Percentiles rank a stretch among this genome's conserved stretches.
phyloP scores from a whole-genome alignment of 2,113 vertebrate species.

The Calypte anna region DNA sequence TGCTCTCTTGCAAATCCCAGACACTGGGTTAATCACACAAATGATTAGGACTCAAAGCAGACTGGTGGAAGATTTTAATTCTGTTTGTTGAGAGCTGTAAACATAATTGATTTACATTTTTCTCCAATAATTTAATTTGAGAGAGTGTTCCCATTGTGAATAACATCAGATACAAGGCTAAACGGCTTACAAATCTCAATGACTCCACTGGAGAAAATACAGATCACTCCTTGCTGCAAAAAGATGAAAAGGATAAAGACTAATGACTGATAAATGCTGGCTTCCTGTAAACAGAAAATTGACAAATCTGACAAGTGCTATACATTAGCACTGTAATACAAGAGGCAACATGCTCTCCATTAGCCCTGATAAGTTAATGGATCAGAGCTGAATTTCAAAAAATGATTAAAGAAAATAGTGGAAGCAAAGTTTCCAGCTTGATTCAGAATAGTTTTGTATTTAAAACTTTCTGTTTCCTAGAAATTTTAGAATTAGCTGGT shows the following conservation, averaged over 20 bases:
- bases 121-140: slow-evolving; percentile 67
- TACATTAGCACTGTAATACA: slow-evolving; percentile 8
- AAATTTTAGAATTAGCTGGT: background rate
- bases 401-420: background rate
- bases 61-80: slow-evolving; percentile 69
- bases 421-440: background rate
- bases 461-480: background rate
- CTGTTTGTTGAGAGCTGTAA: slow-evolving; percentile 68
- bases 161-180: slow-evolving; percentile 28
- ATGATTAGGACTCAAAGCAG: slow-evolving; percentile 49
- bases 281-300: slow-evolving; percentile 68
- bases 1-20: slow-evolving; percentile 48
- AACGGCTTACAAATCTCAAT: slow-evolving; percentile 23
- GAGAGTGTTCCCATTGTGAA: slow-evolving; percentile 48
- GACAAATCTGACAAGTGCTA: slow-evolving; percentile 49
- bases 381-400: background rate
- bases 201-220: slow-evolving; percentile 61
- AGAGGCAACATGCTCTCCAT: slow-evolving; percentile 23
- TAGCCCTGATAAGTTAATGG: slow-evolving; percentile 38
- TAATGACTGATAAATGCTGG: slow-evolving; percentile 56
- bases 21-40: slow-evolving; percentile 36
- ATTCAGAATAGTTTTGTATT: background rate
- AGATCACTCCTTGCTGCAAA: slow-evolving; percentile 52
- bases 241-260: slow-evolving; percentile 45
- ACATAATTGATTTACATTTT: slow-evolving; percentile 71